Evolutionary conservation across 2,888 invertebrate species (phyloP), one percentile per base, ranked within the genome.

Genomic region (Amorpha juglandis): DNA sequence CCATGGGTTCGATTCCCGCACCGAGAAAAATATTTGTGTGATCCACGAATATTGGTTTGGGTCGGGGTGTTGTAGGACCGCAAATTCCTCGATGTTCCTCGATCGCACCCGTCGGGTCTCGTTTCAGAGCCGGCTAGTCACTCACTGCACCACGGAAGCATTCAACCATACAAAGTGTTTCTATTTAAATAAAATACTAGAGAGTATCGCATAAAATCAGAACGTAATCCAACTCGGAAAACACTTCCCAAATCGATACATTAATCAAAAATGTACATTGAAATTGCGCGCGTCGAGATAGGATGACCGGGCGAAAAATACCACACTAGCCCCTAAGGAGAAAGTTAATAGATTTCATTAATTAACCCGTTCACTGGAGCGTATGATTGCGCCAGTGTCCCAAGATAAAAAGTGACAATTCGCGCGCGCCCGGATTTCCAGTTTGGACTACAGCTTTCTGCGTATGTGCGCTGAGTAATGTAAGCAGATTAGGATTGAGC

Each of bases 281-380:
- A 84, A 83, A 82, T 79, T 78, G 77, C 53, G 21, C 55, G 35
- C n/a, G 42, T 77, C 79, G 81, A 80, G 82, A 81, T 81, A 81
- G 86, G 76, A 88, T 89, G 87, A 88, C 81, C 75, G 78, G 78
- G 82, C 86, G 87, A 88, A 90, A 89, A 89, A 58, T 83, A 76
- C 71, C 75, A 76, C 82, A 79, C 82, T 79, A 84, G 74, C 78
- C 80, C 91, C 86, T 87, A 87, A 80, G 79, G 80, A 83, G 83
- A 83, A 88, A 89, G 91, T 91, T 93, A 93, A 92, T 92, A 90
- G 92, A 92, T 93, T 93, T 91, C 91, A 91, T 91, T 93, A 93
- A 93, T 93, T 92, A 93, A 92, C 92, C 86, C 90, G 92, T 89
- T 90, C 92, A 90, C 78, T 91, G 92, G 85, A 88, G 90, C 92